Conservation (phyloP, 2,888 invertebrate genomes). For the Kryphioiulus occultus region DNA sequence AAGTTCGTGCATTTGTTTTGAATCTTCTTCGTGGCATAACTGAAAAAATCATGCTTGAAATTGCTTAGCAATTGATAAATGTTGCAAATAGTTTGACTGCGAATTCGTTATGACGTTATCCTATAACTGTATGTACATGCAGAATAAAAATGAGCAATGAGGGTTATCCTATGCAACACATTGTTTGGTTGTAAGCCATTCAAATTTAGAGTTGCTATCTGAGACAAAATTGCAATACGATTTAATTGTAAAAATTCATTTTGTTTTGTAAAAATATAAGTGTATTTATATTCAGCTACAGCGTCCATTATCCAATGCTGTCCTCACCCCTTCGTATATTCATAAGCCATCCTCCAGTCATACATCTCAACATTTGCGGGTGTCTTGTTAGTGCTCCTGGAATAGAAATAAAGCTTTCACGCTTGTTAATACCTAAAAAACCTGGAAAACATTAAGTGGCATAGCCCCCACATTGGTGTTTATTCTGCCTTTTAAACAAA, state of each 20-base stretch:
- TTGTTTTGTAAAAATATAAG: too few species aligned
- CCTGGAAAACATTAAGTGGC: conserved; percentile 32
- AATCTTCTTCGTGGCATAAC: not conserved
- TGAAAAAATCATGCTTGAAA: not conserved
- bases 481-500: conserved; percentile 20
- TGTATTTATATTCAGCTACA: too few species aligned
- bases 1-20: conserved; percentile 53
- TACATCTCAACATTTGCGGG: not conserved
- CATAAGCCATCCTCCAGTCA: not conserved
- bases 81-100: not conserved
- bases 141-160: too few species aligned
- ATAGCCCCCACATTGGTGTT: not conserved
- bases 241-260: too few species aligned
- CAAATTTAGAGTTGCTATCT: too few species aligned
- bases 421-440: conserved; percentile 13
- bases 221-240: too few species aligned
- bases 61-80: not conserved
- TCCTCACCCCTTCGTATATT: too few species aligned
- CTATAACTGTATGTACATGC: too few species aligned
- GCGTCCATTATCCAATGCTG: too few species aligned
- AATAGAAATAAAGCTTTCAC: conserved; percentile 7
- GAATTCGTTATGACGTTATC: too few species aligned
- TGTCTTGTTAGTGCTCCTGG: not conserved
- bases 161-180: too few species aligned
- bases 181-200: too few species aligned